Base-by-base conservation (phyloP, 2,888 invertebrate genomes). In the Petrolisthes cinctipes region DNA sequence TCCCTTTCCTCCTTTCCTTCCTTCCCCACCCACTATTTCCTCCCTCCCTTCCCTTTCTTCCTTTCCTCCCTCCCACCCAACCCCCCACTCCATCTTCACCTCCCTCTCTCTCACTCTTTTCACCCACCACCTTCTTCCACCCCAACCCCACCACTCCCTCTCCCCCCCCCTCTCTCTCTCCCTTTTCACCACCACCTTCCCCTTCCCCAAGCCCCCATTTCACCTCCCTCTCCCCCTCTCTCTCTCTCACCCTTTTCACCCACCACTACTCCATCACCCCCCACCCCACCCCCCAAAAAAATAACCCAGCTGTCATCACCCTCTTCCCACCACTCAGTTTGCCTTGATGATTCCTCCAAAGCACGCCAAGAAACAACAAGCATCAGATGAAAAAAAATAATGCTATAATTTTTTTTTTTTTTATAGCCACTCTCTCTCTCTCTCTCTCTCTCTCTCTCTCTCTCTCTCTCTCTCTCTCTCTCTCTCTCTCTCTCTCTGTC, bases 371-470 rank as follows among this genome's bases (percentile, higher is more conserved):
- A 61, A 9, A n/a, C 61, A 61, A 61, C 14, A 9, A 61, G 14
- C 61, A 61, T 7, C 14, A 14, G 14, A 9, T 61, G 9, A 61
- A 9, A 14, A 14, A 7, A 61, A 14, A 61, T 61, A 61, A 61
- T 61, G 61, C 7, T 23, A 37, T 37, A 5, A 78, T 23, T 0
- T n/a, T n/a, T n/a, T n/a, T n/a, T n/a, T n/a, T n/a, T n/a, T 20
- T 81, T 9, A 9, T 17, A n/a, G 56, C 51, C 17, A 17, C 80
- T 81, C 80, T 81, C 56, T 56, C n/a, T 81, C 80, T 81, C 56
- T 56, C 80, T 81, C 80, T 81, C 56, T 56, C 56, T 81, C 80
- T 81, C 56, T 56, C 80, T 81, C 80, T 81, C n/a, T 53, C 56
- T 81, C 56, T 56, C 56, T 56, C 14, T 57, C 4, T 57, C 56